Evolutionary conservation across 2,888 invertebrate species (phyloP).

Genomic region (Lasiommata megera): DNA sequence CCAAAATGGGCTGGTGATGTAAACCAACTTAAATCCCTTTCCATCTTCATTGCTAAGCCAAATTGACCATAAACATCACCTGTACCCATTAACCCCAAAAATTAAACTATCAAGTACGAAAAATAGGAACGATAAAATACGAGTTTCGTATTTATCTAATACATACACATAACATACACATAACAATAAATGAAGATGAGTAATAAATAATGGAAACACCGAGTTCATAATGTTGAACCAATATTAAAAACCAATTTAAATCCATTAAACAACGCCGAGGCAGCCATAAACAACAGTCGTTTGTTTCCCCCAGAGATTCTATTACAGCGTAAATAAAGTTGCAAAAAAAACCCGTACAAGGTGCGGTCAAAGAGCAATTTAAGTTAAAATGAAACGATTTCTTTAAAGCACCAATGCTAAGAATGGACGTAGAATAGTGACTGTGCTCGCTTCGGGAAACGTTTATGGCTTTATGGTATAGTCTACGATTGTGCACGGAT

Average conservation of each 20-base stretch:
- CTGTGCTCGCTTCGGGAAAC: constrained; percentile 1
- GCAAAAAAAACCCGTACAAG: constrained; percentile 22
- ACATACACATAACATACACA: too few relatives aligned
- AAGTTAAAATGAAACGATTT: constrained; percentile 12
- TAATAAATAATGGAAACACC: too few relatives aligned
- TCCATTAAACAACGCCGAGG: constrained; percentile 2
- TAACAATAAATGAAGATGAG: too few relatives aligned
- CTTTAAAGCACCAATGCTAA: not conserved
- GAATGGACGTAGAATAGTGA: constrained; percentile 1
- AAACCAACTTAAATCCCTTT: too few relatives aligned
- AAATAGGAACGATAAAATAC: too few relatives aligned
- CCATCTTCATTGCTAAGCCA: too few relatives aligned
- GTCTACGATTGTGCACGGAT: not conserved
- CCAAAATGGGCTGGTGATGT: too few relatives aligned
- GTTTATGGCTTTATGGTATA: not conserved
- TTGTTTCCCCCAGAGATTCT: constrained; percentile 17
- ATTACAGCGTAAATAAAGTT: constrained; percentile 22
- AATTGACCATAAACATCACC: too few relatives aligned
- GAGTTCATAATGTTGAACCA: too few relatives aligned
- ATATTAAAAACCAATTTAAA: constrained; percentile 9
- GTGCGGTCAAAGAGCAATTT: constrained; percentile 25
- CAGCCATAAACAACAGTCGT: constrained; percentile 2
- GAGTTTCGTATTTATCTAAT: too few relatives aligned
- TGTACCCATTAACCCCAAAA: too few relatives aligned
- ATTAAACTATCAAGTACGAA: too few relatives aligned